Evolutionary conservation across 2,888 invertebrate genomes (phyloP), one percentile per base, ranked within the genome.

Genomic region (Cyclophora albipunctata): DNA sequence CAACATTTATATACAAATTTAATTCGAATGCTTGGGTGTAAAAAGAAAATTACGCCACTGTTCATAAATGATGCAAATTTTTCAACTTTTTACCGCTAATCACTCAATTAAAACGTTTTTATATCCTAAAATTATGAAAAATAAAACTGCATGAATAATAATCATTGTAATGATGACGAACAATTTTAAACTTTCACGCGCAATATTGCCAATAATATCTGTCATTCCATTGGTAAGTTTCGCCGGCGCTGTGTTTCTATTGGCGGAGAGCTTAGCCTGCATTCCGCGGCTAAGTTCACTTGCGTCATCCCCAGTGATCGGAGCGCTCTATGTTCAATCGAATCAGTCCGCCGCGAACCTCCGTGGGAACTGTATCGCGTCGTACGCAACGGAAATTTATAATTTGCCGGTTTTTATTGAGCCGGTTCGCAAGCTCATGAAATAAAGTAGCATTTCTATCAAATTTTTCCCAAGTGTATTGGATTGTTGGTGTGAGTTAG

Each of bases 311-410:
- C 69, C 62, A 62, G 64, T 72, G 78, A 69, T 67, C 75, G 69
- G 67, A 53, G 58, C 71, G 70, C 84, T 77, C 84, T 72, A 81
- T 73, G 78, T 84, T 86, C 85, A 78, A 69, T 65, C 62, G 75
- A 63, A 60, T 79, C 83, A 88, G 87, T 88, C 78, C 79, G 74
- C 78, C 86, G 84, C 85, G 84, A 82, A 74, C 75, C 64, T 71
- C 70, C 68, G 84, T 81, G 74, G 80, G 78, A 78, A 65, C 72
- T 66, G 5, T 37, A 5, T 72, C 69, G 72, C 74, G 43, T 43
- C 5, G 43, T 43, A 33, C 58, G 69, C 63, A 60, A 60, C 62
- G 52, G 50, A 56, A 63, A 69, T 61, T 55, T 60, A 64, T 20
- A 66, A 63, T 64, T 59, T 63, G 73, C 77, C 78, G 79, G 78